Conservation (phyloP, 2,113 vertebrate species). For the Epinephelus cyanopodus region DNA sequence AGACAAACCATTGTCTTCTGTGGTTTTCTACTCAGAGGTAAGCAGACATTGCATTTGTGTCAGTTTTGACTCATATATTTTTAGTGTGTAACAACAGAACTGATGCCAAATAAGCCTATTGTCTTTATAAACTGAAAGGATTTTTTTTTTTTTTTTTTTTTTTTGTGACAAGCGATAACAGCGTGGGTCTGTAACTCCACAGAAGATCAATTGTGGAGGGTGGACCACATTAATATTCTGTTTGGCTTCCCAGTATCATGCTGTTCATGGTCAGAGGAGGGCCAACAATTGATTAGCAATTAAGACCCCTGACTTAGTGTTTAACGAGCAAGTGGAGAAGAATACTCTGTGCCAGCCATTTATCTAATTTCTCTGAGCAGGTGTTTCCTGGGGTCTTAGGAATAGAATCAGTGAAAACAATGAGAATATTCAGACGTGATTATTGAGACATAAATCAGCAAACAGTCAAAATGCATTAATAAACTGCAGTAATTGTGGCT, state of each 20-base stretch:
- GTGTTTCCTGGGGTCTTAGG: conserved; percentile 21
- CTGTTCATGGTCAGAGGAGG: conserved; percentile 55
- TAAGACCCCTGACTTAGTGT: conserved; percentile 52
- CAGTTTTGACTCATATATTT: neutral
- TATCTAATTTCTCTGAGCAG: conserved; percentile 24
- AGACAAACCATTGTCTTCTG: neutral
- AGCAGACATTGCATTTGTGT: neutral
- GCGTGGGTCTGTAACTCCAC: conserved; percentile 12
- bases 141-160: neutral
- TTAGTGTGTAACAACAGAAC: neutral
- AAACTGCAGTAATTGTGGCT: neutral
- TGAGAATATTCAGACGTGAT: conserved; percentile 3
- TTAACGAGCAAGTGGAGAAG: conserved; percentile 51
- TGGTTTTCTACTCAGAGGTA: neutral
- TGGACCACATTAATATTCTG: conserved; percentile 69
- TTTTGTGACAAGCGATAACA: neutral
- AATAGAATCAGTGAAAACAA: neutral
- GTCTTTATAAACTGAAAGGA: neutral
- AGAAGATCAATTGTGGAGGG: conserved; percentile 40
- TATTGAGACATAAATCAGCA: conserved; percentile 13
- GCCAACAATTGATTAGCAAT: conserved; percentile 70
- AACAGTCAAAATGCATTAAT: neutral
- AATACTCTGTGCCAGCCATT: conserved; percentile 26
- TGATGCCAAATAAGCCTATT: neutral
- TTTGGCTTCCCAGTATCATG: conserved; percentile 39